Base-by-base conservation (phyloP, 2,797 vertebrate genomes). In the Lepus oiostolus region DNA sequence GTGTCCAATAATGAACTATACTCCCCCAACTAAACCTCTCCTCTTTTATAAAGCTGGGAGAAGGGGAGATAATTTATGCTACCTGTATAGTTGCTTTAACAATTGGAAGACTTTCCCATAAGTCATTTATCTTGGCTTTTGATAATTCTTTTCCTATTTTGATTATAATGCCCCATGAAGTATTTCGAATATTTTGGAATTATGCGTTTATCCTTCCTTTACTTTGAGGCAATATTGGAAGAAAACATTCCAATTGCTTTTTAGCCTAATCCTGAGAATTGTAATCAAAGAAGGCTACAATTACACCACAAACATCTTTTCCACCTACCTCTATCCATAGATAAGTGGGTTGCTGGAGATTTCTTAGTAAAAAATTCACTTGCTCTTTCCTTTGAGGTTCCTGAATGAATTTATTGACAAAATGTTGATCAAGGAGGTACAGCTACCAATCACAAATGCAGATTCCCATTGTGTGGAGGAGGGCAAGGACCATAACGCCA, bases 161-260 rank as follows among this genome's bases (percentile, higher is more conserved):
- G 28, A 4, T 54, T 85, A 47, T 52, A 42, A 85, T 28, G 1
- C 60, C 60, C 35, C 77, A 1, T 47, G 22, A 81, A 68, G 14
- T 65, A 90, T 62, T 85, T 79, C 86, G 68, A 86, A 91, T 30
- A 91, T 30, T 82, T 91, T 91, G 76, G 19, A 38, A 62, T 28
- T 47, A n/a, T 63, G 4, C 5, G 30, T 72, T 28, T 93, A 32
- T 85, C 65, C 17, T 76, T 86, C 70, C 50, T 7, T 81, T 90
- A 90, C 14, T n/a, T 90, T 35, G 65, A n/a, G 67, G 22, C 62
- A 85, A 17, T 80, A 32, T 72, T 47, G 82, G 42, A 62, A 90
- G 42, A 67, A 65, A 67, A 47, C 72, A 90, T 67, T 74, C 30
- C 60, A 63, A 19, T 79, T 79, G 11, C 28, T 52, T 32, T 63